phyloP scores from a whole-genome alignment of 2,888 invertebrate genomes.

The Plebejus anna region DNA sequence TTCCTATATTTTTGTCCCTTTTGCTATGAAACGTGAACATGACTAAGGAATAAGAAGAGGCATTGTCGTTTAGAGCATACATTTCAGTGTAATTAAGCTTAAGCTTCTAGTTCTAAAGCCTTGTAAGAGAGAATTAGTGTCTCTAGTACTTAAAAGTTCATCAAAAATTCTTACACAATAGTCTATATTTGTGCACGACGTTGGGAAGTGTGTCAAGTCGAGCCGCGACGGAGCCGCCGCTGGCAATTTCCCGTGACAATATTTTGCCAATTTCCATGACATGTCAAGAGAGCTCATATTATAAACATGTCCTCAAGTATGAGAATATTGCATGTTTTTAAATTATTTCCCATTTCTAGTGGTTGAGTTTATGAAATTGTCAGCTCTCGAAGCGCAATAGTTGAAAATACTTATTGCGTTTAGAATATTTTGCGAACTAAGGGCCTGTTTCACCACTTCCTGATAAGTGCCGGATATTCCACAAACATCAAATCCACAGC shows the following conservation, averaged over 20 bases:
- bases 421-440: too few relatives aligned
- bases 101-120: background rate
- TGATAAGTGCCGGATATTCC: too few relatives aligned
- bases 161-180: background rate
- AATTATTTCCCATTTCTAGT: background rate
- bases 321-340: slow-evolving; percentile 1
- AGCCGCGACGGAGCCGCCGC: slow-evolving; percentile 1
- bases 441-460: too few relatives aligned
- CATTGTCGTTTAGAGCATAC: too few relatives aligned
- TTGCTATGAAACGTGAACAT: too few relatives aligned
- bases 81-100: too few relatives aligned
- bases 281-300: background rate
- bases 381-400: background rate
- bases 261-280: slow-evolving; percentile 1
- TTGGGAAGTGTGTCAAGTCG: slow-evolving; percentile 1
- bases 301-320: background rate
- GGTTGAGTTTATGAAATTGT: background rate
- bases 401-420: background rate
- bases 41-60: too few relatives aligned
- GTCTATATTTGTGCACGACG: background rate
- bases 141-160: background rate
- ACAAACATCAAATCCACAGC: too few relatives aligned
- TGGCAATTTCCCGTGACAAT: background rate
- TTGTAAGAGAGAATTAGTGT: background rate
- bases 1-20: too few relatives aligned